Evolutionary conservation across 92 coral and sea anemone genomes (phyloP).

Genomic region (Zoanthus sociatus): DNA sequence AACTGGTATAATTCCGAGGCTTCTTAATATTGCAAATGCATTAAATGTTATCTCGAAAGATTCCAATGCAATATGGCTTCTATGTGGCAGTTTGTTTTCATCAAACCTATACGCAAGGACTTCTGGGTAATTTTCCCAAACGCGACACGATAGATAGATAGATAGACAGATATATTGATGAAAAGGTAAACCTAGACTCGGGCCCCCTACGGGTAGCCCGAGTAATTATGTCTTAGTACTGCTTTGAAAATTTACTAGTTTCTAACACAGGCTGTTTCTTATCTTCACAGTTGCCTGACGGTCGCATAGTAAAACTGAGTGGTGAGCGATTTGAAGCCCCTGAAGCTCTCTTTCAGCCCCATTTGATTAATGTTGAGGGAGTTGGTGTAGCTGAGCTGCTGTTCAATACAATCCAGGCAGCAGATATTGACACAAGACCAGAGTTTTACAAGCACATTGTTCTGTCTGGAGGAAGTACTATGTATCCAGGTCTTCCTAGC

Average conservation of each 20-base stretch:
- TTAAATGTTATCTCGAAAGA: no score
- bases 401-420: constrained; percentile 97
- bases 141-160: no score
- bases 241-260: not conserved
- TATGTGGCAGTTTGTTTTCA: no score
- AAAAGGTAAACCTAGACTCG: no score
- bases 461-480: constrained; percentile 94
- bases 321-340: constrained; percentile 99
- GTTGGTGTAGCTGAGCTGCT: constrained; percentile 97
- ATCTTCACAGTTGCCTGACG: constrained; percentile 89
- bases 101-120: no score
- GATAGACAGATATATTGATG: no score
- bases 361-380: constrained; percentile 94
- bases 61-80: no score
- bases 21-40: no score
- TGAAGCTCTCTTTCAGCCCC: constrained; percentile 98
- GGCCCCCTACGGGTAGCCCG: no score
- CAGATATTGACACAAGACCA: constrained; percentile 94
- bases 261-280: not conserved
- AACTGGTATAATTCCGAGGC: no score
- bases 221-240: not conserved
- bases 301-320: constrained; percentile 95
- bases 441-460: constrained; percentile 98
- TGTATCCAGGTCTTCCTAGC: constrained; percentile 98
- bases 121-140: no score